Evolutionary conservation across 2,888 invertebrate species (phyloP).

Genomic region (Eupithecia vulgata): DNA sequence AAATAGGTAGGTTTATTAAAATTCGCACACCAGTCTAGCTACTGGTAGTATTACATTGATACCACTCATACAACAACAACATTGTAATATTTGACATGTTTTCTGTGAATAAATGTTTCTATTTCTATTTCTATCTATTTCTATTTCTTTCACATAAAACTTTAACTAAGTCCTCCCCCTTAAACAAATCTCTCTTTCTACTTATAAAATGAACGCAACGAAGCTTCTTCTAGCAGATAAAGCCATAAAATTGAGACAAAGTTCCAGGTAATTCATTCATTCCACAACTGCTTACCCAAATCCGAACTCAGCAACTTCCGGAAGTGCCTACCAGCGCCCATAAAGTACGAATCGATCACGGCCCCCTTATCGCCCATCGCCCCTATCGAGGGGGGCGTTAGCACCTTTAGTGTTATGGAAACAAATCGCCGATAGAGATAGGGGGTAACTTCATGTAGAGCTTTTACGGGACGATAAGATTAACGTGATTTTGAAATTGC

Average conservation of each 20-base stretch:
- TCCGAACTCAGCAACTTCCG: slow-evolving; percentile 31
- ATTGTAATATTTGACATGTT: too few relatives aligned
- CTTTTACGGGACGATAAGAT: slow-evolving; percentile 12
- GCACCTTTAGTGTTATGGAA: slow-evolving; percentile 37
- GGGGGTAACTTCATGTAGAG: slow-evolving; percentile 12
- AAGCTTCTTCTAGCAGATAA: slow-evolving; percentile 1
- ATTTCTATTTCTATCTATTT: too few relatives aligned
- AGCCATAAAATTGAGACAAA: slow-evolving; percentile 25
- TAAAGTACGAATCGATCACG: slow-evolving; percentile 43
- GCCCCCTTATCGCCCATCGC: slow-evolving; percentile 35
- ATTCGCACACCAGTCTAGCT: too few relatives aligned
- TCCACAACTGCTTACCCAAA: slow-evolving; percentile 26
- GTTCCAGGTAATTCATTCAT: slow-evolving; percentile 33
- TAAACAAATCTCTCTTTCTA: background rate
- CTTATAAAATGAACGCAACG: slow-evolving; percentile 5
- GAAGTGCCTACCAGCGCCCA: slow-evolving; percentile 34
- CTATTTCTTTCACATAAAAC: background rate
- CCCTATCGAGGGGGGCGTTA: slow-evolving; percentile 36
- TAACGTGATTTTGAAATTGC: background rate
- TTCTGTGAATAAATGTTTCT: too few relatives aligned
- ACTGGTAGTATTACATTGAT: too few relatives aligned
- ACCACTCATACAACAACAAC: too few relatives aligned
- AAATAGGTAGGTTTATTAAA: too few relatives aligned
- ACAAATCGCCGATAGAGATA: slow-evolving; percentile 34
- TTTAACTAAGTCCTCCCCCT: background rate